Percentiles rank a stretch among this genome's conserved stretches.
These are phyloP conservation scores for Paradoxurus hermaphroditus DNA, from an alignment of 2,113 vertebrate genomes.

Conservation along the genomic window DNA sequence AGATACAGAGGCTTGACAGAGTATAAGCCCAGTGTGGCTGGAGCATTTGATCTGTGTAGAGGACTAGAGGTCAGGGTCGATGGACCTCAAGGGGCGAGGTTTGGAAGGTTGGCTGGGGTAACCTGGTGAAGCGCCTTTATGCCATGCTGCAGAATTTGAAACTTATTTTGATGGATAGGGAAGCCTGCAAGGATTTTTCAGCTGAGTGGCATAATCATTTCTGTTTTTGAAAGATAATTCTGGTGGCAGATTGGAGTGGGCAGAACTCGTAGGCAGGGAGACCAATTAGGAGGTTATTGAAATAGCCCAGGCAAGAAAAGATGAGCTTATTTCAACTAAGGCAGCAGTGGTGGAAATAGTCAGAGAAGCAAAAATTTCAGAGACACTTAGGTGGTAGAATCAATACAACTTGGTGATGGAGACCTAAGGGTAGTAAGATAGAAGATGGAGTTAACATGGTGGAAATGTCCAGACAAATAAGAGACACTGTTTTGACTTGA, in stretches of 20 bases:
- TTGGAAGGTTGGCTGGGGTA: not conserved
- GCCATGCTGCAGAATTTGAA: not conserved
- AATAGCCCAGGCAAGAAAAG: slow-evolving; percentile 65
- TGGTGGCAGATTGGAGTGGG: slow-evolving; percentile 72
- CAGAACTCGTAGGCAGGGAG: slow-evolving; percentile 57
- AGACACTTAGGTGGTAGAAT: slow-evolving; percentile 40
- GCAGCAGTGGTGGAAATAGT: slow-evolving; percentile 24
- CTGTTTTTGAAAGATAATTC: slow-evolving; percentile 68
- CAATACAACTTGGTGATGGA: slow-evolving; percentile 22
- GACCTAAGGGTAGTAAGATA: not conserved
- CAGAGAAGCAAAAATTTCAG: not conserved
- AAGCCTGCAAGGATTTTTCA: slow-evolving; percentile 25
- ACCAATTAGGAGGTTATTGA: slow-evolving; percentile 70
- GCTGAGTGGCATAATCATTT: slow-evolving; percentile 34
- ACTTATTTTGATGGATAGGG: not conserved
- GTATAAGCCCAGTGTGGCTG: not conserved
- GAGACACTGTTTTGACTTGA: not conserved
- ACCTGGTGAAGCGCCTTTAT: not conserved
- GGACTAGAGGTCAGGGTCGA: not conserved
- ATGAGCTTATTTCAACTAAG: slow-evolving; percentile 53
- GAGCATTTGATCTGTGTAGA: not conserved
- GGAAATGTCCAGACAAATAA: not conserved
- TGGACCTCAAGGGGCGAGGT: not conserved
- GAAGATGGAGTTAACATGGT: not conserved
- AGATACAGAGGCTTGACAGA: not conserved